phyloP scores from a whole-genome alignment of 2,113 vertebrate genomes.

The Onychostruthus taczanowskii region DNA sequence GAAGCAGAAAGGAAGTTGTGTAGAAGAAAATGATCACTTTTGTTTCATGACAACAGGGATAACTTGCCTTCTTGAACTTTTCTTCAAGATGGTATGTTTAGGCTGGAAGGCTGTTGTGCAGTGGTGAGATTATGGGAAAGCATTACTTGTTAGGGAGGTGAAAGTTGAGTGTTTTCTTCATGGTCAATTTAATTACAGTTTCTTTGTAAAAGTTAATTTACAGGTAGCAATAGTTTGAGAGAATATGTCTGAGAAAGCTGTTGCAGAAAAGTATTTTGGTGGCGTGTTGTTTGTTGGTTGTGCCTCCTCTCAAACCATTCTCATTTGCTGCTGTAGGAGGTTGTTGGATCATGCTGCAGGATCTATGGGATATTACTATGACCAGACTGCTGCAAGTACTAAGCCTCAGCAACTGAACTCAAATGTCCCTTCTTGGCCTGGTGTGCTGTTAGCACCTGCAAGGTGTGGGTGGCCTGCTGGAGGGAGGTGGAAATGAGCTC shows the following conservation, averaged over 20 bases:
- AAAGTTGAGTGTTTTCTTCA: not conserved
- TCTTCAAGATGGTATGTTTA: not conserved
- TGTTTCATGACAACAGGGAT: not conserved
- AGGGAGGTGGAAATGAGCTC: not conserved
- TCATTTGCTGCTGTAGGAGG: not conserved
- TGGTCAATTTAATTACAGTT: not conserved
- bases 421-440: not conserved
- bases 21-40: not conserved
- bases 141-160: not conserved
- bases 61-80: not conserved
- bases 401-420: not conserved
- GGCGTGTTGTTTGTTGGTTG: not conserved
- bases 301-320: not conserved
- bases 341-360: not conserved
- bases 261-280: not conserved
- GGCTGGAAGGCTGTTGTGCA: not conserved
- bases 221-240: not conserved
- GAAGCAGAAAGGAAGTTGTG: not conserved
- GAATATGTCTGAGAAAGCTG: not conserved
- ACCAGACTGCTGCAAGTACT: not conserved
- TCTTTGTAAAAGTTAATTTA: not conserved
- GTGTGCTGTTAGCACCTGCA: too few species aligned
- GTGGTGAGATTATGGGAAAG: not conserved
- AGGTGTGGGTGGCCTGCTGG: not conserved
- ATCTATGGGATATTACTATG: accelerated